phyloP scores from a whole-genome alignment of 2,888 invertebrate genomes.

The Drosophila robusta region DNA sequence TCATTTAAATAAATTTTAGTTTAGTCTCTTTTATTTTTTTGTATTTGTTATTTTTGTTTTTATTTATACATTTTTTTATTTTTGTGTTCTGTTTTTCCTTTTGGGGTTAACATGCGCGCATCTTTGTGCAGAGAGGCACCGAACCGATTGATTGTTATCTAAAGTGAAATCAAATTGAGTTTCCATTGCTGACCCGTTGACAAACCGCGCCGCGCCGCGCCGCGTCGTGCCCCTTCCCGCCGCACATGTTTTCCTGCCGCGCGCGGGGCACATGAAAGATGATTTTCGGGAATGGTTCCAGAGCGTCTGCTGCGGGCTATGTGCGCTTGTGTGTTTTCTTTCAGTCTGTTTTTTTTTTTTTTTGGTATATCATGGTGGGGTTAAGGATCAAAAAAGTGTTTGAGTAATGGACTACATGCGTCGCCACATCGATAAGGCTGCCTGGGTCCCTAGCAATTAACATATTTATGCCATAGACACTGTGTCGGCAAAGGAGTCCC shows the following conservation, averaged over 20 bases:
- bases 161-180: slow-evolving; percentile 78
- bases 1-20: slow-evolving; percentile 72
- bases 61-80: slow-evolving; percentile 9
- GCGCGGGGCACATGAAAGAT: slow-evolving; percentile 64
- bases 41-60: slow-evolving; percentile 7
- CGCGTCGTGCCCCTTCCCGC: slow-evolving; percentile 7
- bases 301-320: slow-evolving; percentile 62
- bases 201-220: slow-evolving; percentile 40
- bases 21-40: slow-evolving; percentile 23
- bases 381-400: slow-evolving; percentile 69
- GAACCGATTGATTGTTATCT: slow-evolving; percentile 76
- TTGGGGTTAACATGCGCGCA: slow-evolving; percentile 51
- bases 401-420: slow-evolving; percentile 73
- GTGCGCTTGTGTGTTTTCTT: slow-evolving; percentile 1
- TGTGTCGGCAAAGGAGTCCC: slow-evolving; percentile 61
- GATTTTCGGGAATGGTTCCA: slow-evolving; percentile 46
- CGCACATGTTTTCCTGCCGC: slow-evolving; percentile 17
- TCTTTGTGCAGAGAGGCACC: slow-evolving; percentile 46
- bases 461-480: slow-evolving; percentile 76
- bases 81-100: slow-evolving; percentile 23
- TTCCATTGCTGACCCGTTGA: slow-evolving; percentile 68
- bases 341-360: not conserved
- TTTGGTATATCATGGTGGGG: slow-evolving; percentile 43
- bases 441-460: slow-evolving; percentile 60
- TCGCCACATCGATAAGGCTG: slow-evolving; percentile 65